phyloP scores from a whole-genome alignment of 2,797 vertebrate species.

The Antennarius maculatus region DNA sequence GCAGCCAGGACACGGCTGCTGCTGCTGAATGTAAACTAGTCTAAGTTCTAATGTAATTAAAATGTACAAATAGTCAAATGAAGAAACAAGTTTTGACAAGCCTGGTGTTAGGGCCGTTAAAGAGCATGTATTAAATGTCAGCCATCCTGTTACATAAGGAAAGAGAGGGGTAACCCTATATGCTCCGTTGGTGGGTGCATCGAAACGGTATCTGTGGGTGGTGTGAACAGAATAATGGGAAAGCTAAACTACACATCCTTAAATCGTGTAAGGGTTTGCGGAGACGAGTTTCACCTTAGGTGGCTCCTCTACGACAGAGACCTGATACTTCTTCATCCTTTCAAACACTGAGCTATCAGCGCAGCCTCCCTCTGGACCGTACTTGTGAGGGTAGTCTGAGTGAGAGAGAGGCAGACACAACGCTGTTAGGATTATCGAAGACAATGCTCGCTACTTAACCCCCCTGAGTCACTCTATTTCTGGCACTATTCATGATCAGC shows the following conservation, averaged over 20 bases:
- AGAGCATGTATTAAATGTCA: too few species aligned
- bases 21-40: too few species aligned
- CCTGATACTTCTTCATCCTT: constrained; percentile 93
- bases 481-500: constrained; percentile 70
- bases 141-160: too few species aligned
- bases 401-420: constrained; percentile 66
- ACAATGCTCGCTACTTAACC: constrained; percentile 77
- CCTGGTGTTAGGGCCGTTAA: too few species aligned
- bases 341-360: constrained; percentile 96
- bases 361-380: constrained; percentile 95
- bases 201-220: background rate
- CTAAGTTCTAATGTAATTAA: too few species aligned
- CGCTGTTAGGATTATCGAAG: constrained; percentile 71
- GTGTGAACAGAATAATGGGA: too few species aligned
- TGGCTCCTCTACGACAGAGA: constrained; percentile 80
- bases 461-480: constrained; percentile 73
- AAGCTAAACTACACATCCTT: background rate
- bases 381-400: constrained; percentile 95
- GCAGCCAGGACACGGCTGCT: too few species aligned
- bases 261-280: constrained; percentile 7
- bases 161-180: too few species aligned
- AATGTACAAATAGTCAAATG: too few species aligned
- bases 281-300: constrained; percentile 80
- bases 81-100: too few species aligned
- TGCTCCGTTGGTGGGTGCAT: too few species aligned